These are phyloP conservation scores for Drosophila atroscutellata DNA, from an alignment of 2,888 invertebrate genomes.

Conservation along the genomic window DNA sequence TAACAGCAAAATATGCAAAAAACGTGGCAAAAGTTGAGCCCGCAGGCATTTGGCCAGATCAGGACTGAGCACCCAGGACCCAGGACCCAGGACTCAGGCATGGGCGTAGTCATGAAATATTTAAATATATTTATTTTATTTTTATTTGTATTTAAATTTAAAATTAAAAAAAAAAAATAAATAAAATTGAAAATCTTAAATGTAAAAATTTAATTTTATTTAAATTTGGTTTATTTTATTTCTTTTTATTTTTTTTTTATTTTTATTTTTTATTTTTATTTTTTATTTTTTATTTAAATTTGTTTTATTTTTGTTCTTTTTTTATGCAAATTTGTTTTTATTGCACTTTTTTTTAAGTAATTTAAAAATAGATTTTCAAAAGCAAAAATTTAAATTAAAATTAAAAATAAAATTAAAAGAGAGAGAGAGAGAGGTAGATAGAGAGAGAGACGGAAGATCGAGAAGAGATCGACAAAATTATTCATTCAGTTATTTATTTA, in stretches of 20 bases:
- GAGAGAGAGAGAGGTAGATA: too few relatives aligned
- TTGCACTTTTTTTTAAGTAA: fast-evolving
- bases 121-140: background rate
- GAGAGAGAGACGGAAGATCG: too few relatives aligned
- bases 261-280: too few relatives aligned
- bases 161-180: too few relatives aligned
- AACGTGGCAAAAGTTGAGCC: slow-evolving; percentile 28
- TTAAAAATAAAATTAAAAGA: background rate
- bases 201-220: too few relatives aligned
- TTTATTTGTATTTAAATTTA: background rate
- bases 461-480: too few relatives aligned
- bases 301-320: too few relatives aligned
- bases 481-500: too few relatives aligned
- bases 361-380: background rate
- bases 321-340: background rate
- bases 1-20: slow-evolving; percentile 55
- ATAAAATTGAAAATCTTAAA: too few relatives aligned
- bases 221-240: too few relatives aligned
- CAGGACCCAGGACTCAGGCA: background rate
- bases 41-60: slow-evolving; percentile 13
- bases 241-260: too few relatives aligned
- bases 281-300: too few relatives aligned
- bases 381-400: background rate
- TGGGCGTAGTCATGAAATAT: background rate
- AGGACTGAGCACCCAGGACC: background rate